A percentile compares a stretch with the other conserved stretches of the same genome.
Evolutionary conservation across 2,113 vertebrate species (phyloP).

Genomic region (Antechinus flavipes): DNA sequence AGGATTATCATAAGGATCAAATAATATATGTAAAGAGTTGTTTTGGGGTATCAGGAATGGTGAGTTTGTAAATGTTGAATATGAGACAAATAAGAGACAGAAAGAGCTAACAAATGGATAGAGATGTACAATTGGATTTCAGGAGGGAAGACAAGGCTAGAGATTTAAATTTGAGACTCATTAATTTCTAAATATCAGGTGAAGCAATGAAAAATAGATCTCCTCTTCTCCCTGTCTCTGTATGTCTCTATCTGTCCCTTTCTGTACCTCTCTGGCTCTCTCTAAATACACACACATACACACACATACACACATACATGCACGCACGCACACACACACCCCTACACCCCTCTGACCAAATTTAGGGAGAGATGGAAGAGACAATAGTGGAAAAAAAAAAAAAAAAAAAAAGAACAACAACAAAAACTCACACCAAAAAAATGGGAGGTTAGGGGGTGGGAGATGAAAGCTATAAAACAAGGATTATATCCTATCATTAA

Average conservation of each 20-base stretch:
- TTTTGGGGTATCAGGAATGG: not conserved
- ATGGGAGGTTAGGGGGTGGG: not conserved
- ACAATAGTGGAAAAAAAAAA: not conserved
- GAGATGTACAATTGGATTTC: conserved; percentile 1
- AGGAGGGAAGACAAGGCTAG: not conserved
- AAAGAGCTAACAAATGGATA: not conserved
- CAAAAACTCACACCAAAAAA: too few relatives aligned
- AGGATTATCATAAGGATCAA: not conserved
- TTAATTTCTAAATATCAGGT: not conserved
- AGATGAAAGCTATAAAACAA: not conserved
- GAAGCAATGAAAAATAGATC: not conserved
- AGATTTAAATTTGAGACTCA: conserved; percentile 49
- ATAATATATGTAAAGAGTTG: not conserved
- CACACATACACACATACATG: too few relatives aligned
- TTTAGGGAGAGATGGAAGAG: not conserved
- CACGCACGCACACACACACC: not conserved
- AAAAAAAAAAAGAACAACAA: not conserved
- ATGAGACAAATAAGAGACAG: not conserved
- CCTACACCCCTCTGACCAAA: not conserved
- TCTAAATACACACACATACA: not conserved
- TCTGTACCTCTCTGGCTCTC: not conserved
- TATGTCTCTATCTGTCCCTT: not conserved
- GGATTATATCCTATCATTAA: not conserved
- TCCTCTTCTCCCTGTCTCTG: not conserved
- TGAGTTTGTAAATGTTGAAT: not conserved